Percentiles rank a stretch among this genome's conserved stretches.
Evolutionary conservation across 2,797 vertebrate genomes (phyloP).

Genomic region (Melanotaenia boesemani): DNA sequence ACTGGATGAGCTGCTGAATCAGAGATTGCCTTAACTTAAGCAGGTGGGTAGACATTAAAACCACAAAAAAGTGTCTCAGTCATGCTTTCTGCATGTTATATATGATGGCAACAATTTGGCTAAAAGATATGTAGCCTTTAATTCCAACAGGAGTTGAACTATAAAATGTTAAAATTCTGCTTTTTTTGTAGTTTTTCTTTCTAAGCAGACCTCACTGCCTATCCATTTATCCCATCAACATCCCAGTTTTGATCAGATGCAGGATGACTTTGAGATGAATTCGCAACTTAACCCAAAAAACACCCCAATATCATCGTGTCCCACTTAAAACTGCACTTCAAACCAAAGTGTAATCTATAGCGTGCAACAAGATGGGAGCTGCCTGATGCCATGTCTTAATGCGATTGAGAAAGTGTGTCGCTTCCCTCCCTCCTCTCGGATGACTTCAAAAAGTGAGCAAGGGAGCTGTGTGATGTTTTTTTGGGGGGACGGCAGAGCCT

Average conservation of each 20-base stretch:
- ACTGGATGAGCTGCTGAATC: slow-evolving; percentile 29
- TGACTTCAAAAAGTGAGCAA: slow-evolving; percentile 79
- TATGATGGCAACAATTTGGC: neutral
- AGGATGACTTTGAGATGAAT: slow-evolving; percentile 48
- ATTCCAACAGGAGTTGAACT: slow-evolving; percentile 6
- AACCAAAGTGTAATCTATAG: slow-evolving; percentile 77
- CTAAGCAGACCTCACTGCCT: slow-evolving; percentile 24
- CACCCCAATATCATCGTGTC: slow-evolving; percentile 64
- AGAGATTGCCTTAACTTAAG: slow-evolving; percentile 28
- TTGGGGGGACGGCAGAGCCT: slow-evolving; percentile 76
- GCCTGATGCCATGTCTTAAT: slow-evolving; percentile 80
- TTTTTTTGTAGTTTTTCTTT: slow-evolving; percentile 10
- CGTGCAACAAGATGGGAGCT: slow-evolving; percentile 75
- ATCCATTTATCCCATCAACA: slow-evolving; percentile 37
- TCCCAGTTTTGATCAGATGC: slow-evolving; percentile 56
- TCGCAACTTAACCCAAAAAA: slow-evolving; percentile 40
- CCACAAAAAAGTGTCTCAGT: slow-evolving; percentile 19
- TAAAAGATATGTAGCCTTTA: slow-evolving; percentile 1
- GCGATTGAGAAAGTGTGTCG: slow-evolving; percentile 80
- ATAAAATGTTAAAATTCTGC: slow-evolving; percentile 25
- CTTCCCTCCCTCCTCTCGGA: slow-evolving; percentile 78
- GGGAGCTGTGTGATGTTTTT: slow-evolving; percentile 80
- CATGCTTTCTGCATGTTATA: slow-evolving; percentile 18
- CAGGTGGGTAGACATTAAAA: slow-evolving; percentile 32
- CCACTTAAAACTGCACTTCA: slow-evolving; percentile 80